Conservation (phyloP, 2,797 vertebrate genomes). For the Tragopan temminckii region DNA sequence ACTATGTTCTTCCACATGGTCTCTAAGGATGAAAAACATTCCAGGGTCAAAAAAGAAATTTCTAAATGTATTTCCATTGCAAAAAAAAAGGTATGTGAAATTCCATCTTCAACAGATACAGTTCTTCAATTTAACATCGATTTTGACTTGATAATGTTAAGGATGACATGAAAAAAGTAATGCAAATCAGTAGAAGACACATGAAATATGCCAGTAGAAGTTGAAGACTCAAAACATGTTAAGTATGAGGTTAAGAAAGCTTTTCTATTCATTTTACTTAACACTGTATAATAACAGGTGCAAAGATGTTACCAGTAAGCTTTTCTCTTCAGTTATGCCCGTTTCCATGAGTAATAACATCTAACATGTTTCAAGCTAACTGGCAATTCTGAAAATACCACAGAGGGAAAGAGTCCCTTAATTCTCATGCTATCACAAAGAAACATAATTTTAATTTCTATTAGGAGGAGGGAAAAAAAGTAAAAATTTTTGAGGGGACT, state of each 20-base stretch:
- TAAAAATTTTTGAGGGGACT: neutral
- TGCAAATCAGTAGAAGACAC: neutral
- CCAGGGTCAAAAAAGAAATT: constrained; percentile 47
- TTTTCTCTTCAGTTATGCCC: neutral
- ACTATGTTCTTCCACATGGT: constrained; percentile 14
- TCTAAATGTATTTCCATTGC: neutral
- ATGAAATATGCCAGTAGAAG: neutral
- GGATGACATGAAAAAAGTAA: neutral
- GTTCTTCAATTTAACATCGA: constrained; percentile 8
- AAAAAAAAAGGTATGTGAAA: neutral
- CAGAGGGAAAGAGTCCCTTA: neutral
- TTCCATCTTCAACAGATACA: neutral
- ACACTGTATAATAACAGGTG: neutral
- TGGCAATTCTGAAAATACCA: neutral
- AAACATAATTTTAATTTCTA: neutral
- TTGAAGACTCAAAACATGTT: neutral
- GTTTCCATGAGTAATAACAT: neutral
- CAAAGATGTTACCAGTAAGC: neutral
- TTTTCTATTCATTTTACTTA: neutral
- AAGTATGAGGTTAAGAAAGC: constrained; percentile 14
- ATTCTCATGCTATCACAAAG: neutral
- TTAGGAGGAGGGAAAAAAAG: too few species aligned
- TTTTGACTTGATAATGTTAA: constrained; percentile 19
- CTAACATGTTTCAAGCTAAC: neutral
- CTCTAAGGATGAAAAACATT: constrained; percentile 15